Percentiles rank a stretch among this genome's conserved stretches.
These are phyloP conservation scores for Resseliella maxima DNA, from an alignment of 2,888 invertebrate genomes.

Conservation along the genomic window DNA sequence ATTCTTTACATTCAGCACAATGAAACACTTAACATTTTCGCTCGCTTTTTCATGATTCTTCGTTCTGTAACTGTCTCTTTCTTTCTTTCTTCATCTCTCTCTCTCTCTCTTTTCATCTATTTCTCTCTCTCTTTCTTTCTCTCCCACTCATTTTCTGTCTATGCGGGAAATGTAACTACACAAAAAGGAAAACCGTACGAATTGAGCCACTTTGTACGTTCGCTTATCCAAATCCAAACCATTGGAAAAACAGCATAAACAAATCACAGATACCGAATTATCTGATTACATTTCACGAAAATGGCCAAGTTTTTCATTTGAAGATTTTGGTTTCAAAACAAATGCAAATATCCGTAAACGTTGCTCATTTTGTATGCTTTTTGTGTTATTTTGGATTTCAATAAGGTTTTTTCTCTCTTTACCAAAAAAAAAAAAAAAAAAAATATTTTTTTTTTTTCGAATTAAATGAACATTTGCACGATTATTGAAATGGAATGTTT, in stretches of 20 bases:
- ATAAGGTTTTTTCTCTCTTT: background rate
- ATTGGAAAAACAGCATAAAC: background rate
- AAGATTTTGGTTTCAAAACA: background rate
- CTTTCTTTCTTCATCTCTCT: background rate
- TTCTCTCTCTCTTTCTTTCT: background rate
- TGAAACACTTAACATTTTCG: background rate
- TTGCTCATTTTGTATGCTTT: background rate
- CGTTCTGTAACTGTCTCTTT: too few relatives aligned
- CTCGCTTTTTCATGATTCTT: too few relatives aligned
- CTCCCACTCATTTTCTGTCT: too few relatives aligned
- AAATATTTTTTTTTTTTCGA: too few relatives aligned
- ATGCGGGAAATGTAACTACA: too few relatives aligned
- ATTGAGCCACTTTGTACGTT: too few relatives aligned
- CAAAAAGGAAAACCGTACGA: too few relatives aligned
- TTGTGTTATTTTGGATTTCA: background rate
- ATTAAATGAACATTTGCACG: too few relatives aligned
- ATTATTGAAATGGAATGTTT: too few relatives aligned
- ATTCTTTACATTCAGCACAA: background rate
- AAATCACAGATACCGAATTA: slow-evolving; percentile 25
- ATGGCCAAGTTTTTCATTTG: background rate
- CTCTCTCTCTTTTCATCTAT: too few relatives aligned
- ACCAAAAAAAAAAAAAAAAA: too few relatives aligned
- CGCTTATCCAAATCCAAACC: background rate
- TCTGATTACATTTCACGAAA: background rate
- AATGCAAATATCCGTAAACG: background rate